These are phyloP conservation scores for Tenthredo livida DNA, from an alignment of 2,888 invertebrate genomes.

Conservation along the genomic window DNA sequence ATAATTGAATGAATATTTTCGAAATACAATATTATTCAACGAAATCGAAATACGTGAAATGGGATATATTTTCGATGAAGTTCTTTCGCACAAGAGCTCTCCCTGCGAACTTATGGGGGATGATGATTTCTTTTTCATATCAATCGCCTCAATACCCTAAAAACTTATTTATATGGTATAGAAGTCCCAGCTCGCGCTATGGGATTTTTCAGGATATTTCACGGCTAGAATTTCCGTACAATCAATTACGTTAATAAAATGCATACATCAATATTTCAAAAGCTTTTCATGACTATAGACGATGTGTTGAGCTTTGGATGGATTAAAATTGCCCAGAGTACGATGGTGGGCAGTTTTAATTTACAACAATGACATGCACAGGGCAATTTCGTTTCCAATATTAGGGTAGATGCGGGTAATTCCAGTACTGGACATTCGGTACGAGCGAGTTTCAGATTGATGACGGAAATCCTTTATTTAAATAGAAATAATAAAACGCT, in stretches of 20 bases:
- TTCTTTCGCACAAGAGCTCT: background rate
- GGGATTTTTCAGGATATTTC: no score
- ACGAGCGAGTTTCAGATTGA: background rate
- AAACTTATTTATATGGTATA: no score
- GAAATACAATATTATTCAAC: background rate
- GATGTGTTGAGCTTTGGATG: background rate
- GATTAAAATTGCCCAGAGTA: constrained; percentile 8
- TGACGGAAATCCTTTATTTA: background rate
- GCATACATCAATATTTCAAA: background rate
- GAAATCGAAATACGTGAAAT: background rate
- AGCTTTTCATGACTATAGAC: background rate
- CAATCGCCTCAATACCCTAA: no score
- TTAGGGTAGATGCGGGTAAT: background rate
- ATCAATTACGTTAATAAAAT: no score
- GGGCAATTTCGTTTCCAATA: background rate
- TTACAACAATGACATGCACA: background rate
- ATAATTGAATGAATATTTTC: background rate
- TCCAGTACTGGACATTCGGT: background rate
- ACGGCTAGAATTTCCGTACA: no score
- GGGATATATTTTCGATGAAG: background rate
- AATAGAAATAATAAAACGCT: background rate
- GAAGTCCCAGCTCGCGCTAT: no score
- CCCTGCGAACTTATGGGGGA: background rate
- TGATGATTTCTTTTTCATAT: no score
- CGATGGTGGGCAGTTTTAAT: background rate